A percentile compares a stretch with the other conserved stretches of the same genome.
These are phyloP conservation scores for Mastomys natalensis DNA, from an alignment of 2,113 vertebrate species.

Conservation along the genomic window DNA sequence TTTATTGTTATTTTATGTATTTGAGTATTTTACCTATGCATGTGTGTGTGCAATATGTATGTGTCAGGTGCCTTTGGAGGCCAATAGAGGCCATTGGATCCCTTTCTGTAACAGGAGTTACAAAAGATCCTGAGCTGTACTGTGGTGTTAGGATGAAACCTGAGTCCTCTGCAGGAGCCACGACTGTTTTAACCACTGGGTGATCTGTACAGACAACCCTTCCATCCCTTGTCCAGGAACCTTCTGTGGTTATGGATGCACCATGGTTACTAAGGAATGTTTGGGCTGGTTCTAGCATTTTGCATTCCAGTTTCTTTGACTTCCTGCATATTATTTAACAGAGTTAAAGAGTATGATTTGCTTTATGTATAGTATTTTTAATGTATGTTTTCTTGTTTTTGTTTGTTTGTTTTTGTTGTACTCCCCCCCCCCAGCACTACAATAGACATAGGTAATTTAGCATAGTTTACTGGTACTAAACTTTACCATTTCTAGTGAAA, in stretches of 20 bases:
- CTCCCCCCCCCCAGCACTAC: background rate
- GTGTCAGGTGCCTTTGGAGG: background rate
- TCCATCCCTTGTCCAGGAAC: background rate
- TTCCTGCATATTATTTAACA: background rate
- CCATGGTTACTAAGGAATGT: background rate
- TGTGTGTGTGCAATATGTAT: background rate
- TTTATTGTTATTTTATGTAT: background rate
- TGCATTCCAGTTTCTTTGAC: background rate
- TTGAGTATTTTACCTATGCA: background rate
- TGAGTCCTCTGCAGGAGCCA: background rate
- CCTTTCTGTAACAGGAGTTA: background rate
- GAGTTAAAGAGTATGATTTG: background rate
- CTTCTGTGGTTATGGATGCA: background rate
- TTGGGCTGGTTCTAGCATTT: background rate
- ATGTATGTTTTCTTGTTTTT: background rate
- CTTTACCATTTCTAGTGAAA: background rate
- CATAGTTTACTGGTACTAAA: background rate
- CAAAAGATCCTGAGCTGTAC: background rate
- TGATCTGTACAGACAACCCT: background rate
- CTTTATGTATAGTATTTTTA: background rate
- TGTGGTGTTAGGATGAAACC: background rate
- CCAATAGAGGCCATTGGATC: background rate
- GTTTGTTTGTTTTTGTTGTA: background rate
- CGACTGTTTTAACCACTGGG: background rate
- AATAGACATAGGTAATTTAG: background rate